A percentile compares a stretch with the other conserved stretches of the same genome.
Evolutionary conservation across 2,797 vertebrate genomes (phyloP).

Genomic region (Sebastes dallii): DNA sequence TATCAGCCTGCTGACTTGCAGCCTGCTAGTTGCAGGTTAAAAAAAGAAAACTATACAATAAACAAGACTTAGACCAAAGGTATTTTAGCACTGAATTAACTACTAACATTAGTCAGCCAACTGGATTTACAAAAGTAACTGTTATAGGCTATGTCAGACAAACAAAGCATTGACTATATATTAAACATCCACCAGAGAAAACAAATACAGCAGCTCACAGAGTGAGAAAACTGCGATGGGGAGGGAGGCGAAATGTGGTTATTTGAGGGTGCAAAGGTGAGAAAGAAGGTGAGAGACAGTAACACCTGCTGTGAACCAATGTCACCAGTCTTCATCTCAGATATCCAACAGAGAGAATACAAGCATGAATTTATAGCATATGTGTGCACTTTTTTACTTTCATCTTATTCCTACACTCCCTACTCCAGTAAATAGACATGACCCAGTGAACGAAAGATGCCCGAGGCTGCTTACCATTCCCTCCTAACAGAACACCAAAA

Average conservation of each 20-base stretch:
- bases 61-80: not conserved
- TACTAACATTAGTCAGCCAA: not conserved
- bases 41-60: too few species aligned
- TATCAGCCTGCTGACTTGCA: too few species aligned
- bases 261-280: conserved; percentile 1
- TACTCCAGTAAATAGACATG: conserved; percentile 14
- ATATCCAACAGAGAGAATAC: not conserved
- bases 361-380: not conserved
- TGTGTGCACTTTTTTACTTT: not conserved
- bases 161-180: not conserved
- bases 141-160: too few species aligned
- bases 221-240: not conserved
- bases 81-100: not conserved
- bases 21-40: too few species aligned
- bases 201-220: not conserved
- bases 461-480: not conserved
- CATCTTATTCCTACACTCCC: not conserved
- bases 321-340: not conserved
- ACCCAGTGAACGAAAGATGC: conserved; percentile 8
- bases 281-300: not conserved
- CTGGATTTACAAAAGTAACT: not conserved
- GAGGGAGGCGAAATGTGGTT: conserved; percentile 10
- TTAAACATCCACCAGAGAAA: not conserved
- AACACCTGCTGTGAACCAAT: not conserved
- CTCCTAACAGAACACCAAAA: not conserved